Evolutionary conservation across 37 sponge, comb jelly and placozoan species (phyloP).

Genomic region (Cladorhizidae sp.): DNA sequence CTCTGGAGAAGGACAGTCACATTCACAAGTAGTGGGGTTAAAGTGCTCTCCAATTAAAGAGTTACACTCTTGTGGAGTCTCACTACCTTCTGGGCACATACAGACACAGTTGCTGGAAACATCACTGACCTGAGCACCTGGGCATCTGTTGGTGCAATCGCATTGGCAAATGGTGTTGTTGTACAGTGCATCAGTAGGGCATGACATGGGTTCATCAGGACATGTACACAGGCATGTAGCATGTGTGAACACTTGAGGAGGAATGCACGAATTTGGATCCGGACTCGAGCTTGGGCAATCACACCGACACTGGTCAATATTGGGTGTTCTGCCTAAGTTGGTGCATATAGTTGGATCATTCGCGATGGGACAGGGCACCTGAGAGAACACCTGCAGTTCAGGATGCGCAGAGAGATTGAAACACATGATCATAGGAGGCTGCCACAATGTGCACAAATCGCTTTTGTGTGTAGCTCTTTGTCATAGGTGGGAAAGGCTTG

Average conservation of each 20-base stretch:
- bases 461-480: too few relatives aligned
- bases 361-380: not conserved
- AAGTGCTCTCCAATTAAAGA: constrained; percentile 1
- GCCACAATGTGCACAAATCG: too few relatives aligned
- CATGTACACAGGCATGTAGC: constrained; percentile 20
- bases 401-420: too few relatives aligned
- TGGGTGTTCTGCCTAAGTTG: too few relatives aligned
- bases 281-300: not conserved
- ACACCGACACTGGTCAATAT: not conserved
- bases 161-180: constrained; percentile 25
- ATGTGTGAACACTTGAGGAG: constrained; percentile 7
- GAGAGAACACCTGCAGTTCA: not conserved
- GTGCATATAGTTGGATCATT: constrained; percentile 1
- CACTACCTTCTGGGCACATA: constrained; percentile 17
- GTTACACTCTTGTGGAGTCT: not conserved
- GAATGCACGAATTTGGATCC: constrained; percentile 2
- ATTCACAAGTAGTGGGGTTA: constrained; percentile 32
- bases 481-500: too few relatives aligned
- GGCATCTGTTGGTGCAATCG: constrained; percentile 22
- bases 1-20: constrained; percentile 34
- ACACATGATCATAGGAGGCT: too few relatives aligned
- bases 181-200: not conserved
- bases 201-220: not conserved
- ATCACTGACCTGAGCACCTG: not conserved
- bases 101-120: constrained; percentile 22